Base-by-base conservation (phyloP, 2,888 invertebrate species). In the Lepidocyrtoides sp. region DNA sequence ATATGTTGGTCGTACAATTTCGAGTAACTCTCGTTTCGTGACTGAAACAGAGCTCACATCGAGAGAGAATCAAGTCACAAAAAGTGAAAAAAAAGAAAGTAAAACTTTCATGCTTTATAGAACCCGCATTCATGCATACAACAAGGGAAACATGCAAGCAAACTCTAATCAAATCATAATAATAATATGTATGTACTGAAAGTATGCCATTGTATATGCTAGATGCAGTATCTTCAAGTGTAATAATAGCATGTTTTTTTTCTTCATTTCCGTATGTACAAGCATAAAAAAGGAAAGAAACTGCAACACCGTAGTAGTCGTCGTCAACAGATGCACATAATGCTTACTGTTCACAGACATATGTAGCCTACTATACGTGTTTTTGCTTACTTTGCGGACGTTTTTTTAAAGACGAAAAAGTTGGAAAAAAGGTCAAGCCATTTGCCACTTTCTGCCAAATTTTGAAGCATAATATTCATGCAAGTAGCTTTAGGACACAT, bases 261-360 rank as follows among this genome's bases (percentile, higher is more conserved):
- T 20, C 32, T 26, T 54, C n/a, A n/a, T n/a, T n/a, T n/a, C n/a
- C n/a, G n/a, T n/a, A n/a, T n/a, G n/a, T n/a, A n/a, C n/a, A 48
- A 79, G 12, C 26, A 57, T 32, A 20, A 23, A 36, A 41, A 32
- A 23, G 17, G 26, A 75, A 75, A 75, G 75, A 72, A 86, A 44
- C 86, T 86, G 75, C 86, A 86, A 44, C 60, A 44, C 75, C 17
- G 44, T 14, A n/a, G n/a, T n/a, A n/a, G n/a, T n/a, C n/a, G n/a
- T n/a, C n/a, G n/a, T n/a, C 86, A 75, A 77, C 86, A 86, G 86
- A 86, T 86, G 86, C 86, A 86, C 77, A 77, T 77, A 86, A 86
- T 86, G 86, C 86, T 44, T 17, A 29, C 3, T 77, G 60, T 77
- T 86, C 84, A 51, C 84, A 84, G 84, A 44, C 29, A 29, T 1